Percentiles rank a stretch among this genome's conserved stretches.
Conservation (phyloP, 2,797 vertebrate species). For the Xenops minutus region DNA sequence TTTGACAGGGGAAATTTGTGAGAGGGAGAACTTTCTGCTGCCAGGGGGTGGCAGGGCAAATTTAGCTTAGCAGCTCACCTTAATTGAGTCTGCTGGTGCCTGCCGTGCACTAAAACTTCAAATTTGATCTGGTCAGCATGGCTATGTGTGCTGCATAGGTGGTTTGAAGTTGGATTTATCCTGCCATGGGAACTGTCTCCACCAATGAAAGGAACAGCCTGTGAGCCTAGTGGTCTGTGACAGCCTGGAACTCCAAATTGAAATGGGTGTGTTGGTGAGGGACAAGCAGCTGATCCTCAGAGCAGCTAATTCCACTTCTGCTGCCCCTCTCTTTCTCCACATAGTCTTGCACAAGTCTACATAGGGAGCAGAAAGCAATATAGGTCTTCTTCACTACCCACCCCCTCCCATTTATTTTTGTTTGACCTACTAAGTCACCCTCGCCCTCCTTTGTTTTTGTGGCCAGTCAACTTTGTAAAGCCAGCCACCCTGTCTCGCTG, state of each 20-base stretch:
- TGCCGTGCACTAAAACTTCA: conserved; percentile 48
- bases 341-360: background rate
- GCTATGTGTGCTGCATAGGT: background rate
- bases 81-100: conserved; percentile 51
- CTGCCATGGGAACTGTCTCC: conserved; percentile 63
- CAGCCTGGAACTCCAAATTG: conserved; percentile 27
- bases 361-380: background rate
- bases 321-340: background rate
- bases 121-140: conserved; percentile 56
- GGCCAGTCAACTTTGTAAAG: background rate
- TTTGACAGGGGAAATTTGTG: background rate
- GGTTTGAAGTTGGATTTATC: conserved; percentile 63
- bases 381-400: background rate
- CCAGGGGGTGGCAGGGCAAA: background rate
- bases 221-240: conserved; percentile 50
- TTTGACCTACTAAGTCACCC: background rate
- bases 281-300: background rate
- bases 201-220: conserved; percentile 38
- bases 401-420: background rate
- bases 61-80: background rate
- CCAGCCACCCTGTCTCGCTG: background rate
- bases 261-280: background rate
- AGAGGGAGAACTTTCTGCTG: background rate
- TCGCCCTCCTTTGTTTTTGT: background rate
- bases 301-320: background rate